Percentiles rank a stretch among this genome's conserved stretches.
phyloP scores from a whole-genome alignment of 64 coral and sea anemone species.

The Montipora cactus region DNA sequence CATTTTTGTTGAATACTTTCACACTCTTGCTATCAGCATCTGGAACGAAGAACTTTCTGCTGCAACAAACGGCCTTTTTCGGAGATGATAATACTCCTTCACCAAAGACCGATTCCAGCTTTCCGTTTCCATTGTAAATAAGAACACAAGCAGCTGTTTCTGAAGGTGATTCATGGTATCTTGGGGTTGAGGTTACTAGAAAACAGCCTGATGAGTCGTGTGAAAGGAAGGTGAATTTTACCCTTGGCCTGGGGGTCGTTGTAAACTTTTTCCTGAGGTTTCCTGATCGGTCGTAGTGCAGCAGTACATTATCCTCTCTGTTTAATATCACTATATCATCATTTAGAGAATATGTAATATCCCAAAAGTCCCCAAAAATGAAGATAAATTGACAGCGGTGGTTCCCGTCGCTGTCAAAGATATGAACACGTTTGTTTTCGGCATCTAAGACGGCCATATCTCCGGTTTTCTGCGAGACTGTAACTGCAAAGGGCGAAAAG shows the following conservation, averaged over 20 bases:
- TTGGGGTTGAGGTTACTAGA: constrained; percentile 31
- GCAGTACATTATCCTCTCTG: constrained; percentile 52
- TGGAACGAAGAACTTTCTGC: constrained; percentile 59
- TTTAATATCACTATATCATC: constrained; percentile 70
- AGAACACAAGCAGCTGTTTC: constrained; percentile 8
- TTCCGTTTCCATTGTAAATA: constrained; percentile 45
- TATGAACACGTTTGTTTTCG: constrained; percentile 34
- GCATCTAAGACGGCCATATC: constrained; percentile 59
- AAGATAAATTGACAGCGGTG: constrained; percentile 29
- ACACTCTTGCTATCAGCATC: neutral
- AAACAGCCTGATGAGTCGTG: constrained; percentile 55
- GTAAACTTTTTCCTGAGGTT: constrained; percentile 51
- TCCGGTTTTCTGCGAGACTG: constrained; percentile 46
- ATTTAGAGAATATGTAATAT: constrained; percentile 42
- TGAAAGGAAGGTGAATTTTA: constrained; percentile 55
- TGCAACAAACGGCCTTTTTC: constrained; percentile 61
- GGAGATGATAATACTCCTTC: constrained; percentile 13
- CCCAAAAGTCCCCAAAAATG: constrained; percentile 63
- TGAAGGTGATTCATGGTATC: neutral
- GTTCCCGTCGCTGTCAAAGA: constrained; percentile 39
- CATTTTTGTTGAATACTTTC: constrained; percentile 53
- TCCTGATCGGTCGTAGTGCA: constrained; percentile 74
- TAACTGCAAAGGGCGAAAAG: constrained; percentile 58
- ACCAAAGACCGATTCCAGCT: constrained; percentile 53
- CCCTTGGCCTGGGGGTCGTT: neutral